These are phyloP conservation scores for Synanceia verrucosa DNA, from an alignment of 2,797 vertebrate species.

Conservation along the genomic window DNA sequence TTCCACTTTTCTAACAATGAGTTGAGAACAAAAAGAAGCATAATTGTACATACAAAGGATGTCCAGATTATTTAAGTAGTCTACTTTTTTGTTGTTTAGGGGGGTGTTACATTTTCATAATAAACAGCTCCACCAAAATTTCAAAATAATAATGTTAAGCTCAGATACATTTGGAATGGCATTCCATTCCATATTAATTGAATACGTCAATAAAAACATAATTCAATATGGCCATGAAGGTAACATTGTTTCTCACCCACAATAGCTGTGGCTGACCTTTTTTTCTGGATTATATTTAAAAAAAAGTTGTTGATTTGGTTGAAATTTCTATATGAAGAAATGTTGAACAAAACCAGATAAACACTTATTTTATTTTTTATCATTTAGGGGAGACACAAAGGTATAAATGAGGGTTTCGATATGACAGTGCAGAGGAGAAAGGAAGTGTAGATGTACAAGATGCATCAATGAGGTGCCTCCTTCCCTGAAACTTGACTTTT, in stretches of 20 bases:
- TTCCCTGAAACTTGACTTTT: conserved; percentile 50
- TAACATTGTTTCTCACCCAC: neutral
- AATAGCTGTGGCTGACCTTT: neutral
- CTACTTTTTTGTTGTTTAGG: no score
- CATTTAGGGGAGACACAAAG: neutral
- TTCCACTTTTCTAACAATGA: no score
- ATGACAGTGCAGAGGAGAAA: conserved; percentile 15
- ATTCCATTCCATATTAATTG: neutral
- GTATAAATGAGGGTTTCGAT: neutral
- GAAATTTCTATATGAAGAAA: neutral
- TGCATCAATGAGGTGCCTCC: conserved; percentile 39
- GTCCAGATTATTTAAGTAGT: neutral
- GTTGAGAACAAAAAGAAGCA: no score
- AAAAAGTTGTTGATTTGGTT: neutral
- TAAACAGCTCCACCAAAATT: neutral
- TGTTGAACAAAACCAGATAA: neutral
- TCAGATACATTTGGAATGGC: neutral
- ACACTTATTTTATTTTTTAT: neutral
- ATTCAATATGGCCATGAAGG: neutral
- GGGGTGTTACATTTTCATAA: neutral
- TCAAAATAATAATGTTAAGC: neutral
- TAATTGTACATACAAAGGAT: no score
- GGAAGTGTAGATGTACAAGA: conserved; percentile 30
- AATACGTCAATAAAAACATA: neutral
- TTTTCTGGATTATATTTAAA: neutral